Conservation (phyloP, 2,888 invertebrate species). For the Neocrepidodera transversa region DNA sequence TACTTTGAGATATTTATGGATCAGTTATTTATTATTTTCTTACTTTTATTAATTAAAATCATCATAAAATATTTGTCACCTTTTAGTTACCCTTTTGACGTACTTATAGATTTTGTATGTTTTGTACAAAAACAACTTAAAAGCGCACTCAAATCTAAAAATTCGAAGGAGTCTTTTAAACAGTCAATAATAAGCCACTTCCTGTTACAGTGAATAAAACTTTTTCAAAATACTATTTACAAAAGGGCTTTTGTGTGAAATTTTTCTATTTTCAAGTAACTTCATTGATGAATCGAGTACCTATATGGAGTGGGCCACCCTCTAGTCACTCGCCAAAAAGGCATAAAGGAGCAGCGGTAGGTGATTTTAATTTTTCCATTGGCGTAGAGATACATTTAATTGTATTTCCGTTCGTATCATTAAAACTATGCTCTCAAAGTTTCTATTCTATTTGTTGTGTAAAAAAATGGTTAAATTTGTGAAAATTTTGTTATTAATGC, state of each 20-base stretch:
- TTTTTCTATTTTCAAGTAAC: constrained; percentile 31
- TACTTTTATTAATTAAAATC: too few relatives aligned
- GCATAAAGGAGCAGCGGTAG: neutral
- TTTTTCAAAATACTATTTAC: constrained; percentile 26
- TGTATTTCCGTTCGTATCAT: too few relatives aligned
- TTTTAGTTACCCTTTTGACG: neutral
- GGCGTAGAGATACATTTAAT: neutral
- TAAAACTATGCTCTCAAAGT: too few relatives aligned
- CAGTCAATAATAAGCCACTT: constrained; percentile 37
- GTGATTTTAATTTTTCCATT: neutral
- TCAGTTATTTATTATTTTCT: too few relatives aligned
- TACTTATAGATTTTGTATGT: neutral
- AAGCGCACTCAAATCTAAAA: constrained; percentile 23
- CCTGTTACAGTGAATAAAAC: constrained; percentile 31
- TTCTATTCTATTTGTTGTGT: too few relatives aligned
- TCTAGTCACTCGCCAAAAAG: constrained; percentile 22
- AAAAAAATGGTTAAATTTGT: too few relatives aligned
- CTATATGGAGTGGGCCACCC: constrained; percentile 28
- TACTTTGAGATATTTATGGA: neutral
- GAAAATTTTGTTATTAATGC: too few relatives aligned
- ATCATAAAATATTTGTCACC: too few relatives aligned
- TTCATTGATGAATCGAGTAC: constrained; percentile 32
- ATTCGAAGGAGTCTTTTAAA: constrained; percentile 27
- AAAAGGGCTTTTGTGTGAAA: constrained; percentile 26
- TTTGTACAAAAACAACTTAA: constrained; percentile 21